Conservation (phyloP, 1,140 invertebrate genomes). For the Pseudomyrmex flavicornis region DNA sequence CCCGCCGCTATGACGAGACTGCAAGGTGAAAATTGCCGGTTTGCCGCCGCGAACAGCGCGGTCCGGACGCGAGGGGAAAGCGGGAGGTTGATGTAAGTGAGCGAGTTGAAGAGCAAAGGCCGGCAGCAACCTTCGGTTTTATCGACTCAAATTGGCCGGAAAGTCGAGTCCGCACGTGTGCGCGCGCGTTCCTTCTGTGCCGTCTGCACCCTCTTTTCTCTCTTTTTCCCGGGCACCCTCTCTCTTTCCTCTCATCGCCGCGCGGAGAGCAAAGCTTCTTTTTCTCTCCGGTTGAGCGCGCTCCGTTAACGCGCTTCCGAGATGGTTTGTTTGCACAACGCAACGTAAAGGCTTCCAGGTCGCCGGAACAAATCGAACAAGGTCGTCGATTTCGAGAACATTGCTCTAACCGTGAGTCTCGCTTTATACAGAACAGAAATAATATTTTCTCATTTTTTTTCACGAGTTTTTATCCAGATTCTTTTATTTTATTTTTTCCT, state of each 20-base stretch:
- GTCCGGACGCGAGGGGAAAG: neutral
- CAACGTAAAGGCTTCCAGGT: conserved; percentile 29
- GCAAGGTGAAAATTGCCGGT: conserved; percentile 79
- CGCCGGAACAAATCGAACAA: conserved; percentile 25
- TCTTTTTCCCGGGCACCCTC: neutral
- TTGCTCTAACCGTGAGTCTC: neutral
- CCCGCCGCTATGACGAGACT: conserved; percentile 36
- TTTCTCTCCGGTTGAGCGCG: conserved; percentile 1
- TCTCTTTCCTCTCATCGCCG: neutral
- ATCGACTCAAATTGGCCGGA: conserved; percentile 77
- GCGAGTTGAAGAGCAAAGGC: conserved; percentile 44
- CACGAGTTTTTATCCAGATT: too few species aligned
- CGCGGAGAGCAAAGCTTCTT: neutral
- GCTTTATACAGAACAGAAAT: too few species aligned
- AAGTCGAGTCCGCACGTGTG: conserved; percentile 67
- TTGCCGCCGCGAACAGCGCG: conserved; percentile 53
- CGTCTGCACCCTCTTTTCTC: neutral
- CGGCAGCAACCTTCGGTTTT: conserved; percentile 72
- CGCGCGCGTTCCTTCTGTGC: conserved; percentile 50
- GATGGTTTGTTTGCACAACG: conserved; percentile 64
- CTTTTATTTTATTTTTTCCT: too few species aligned
- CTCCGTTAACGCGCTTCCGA: conserved; percentile 17
- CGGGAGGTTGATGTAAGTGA: conserved; percentile 4
- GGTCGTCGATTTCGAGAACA: neutral
- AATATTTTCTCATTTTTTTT: too few species aligned